Evolutionary conservation across 2,797 vertebrate species (phyloP), one percentile per base, ranked within the genome.

Genomic region (Ambastaia sidthimunki): DNA sequence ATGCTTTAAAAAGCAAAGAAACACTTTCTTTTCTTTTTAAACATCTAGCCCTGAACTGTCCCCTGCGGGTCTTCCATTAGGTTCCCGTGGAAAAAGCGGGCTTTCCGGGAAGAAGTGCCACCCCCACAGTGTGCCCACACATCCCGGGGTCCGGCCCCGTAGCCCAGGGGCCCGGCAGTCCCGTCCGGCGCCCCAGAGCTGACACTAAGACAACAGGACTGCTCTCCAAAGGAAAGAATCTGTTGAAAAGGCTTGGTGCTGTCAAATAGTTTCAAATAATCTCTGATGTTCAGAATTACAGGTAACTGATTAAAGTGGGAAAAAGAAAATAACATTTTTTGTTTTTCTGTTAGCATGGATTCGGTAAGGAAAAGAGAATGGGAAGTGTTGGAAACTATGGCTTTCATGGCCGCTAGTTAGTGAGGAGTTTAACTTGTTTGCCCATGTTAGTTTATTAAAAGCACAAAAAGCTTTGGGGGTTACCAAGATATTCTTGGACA

Each of bases 191-290:
- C 94, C 88, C 91, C 84, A 94, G 92, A 94, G 86, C 94, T 94
- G 93, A 94, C 92, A 94, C 93, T 96, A 96, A 95, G 96, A 97
- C 94, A 95, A 97, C 94, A 93, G 96, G 96, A 94, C 96, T 97
- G 89, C 94, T 98, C 94, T 97, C 94, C 94, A 97, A 96, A 95
- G 95, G 96, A 92, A 97, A 96, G 96, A 96, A 94, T 91, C 94
- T 96, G 82, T 95, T 97, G 93, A 95, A 96, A 94, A 96, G 92
- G 93, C 95, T 97, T 86, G 95, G 95, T 87, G 92, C 96, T 90
- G 96, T 96, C 91, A 96, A 96, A 92, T 97, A 95, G 96, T 80
- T 73, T 78, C 21, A 31, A 44, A 47, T 48, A 19, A n/a, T 7
- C 41, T 2, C 60, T 11, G 28, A 71, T 48, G 44, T 23, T 50